phyloP scores from a whole-genome alignment of 2,113 vertebrate genomes.

The Pleuronectes platessa region DNA sequence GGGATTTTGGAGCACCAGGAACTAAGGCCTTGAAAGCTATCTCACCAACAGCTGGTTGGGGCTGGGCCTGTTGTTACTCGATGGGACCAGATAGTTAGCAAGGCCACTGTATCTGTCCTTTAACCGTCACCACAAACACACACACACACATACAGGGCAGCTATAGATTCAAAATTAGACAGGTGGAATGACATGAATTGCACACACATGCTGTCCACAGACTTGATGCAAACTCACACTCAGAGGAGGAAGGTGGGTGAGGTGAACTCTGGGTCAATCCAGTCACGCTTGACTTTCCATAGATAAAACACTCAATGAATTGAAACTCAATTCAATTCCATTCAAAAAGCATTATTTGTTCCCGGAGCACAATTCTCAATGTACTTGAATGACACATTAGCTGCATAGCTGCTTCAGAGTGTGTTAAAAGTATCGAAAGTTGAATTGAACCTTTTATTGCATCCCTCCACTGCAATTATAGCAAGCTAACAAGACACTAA shows the following conservation, averaged over 20 bases:
- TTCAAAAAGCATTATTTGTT: no score
- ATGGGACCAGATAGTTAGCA: constrained; percentile 31
- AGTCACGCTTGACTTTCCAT: neutral
- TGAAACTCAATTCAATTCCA: no score
- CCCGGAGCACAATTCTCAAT: no score
- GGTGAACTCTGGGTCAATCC: neutral
- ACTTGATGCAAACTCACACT: neutral
- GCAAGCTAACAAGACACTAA: neutral
- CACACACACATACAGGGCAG: constrained; percentile 2
- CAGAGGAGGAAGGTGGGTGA: neutral
- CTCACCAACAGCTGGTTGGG: constrained; percentile 64
- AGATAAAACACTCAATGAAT: no score
- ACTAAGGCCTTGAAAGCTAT: constrained; percentile 29
- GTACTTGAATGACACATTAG: no score
- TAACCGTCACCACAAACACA: constrained; percentile 4
- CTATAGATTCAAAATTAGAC: no score
- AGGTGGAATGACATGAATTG: neutral
- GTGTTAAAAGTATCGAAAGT: no score
- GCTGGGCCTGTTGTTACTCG: constrained; percentile 47
- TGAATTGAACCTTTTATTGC: neutral
- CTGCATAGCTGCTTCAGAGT: no score
- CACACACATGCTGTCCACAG: no score
- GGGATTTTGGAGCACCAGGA: constrained; percentile 48
- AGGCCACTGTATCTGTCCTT: constrained; percentile 8
- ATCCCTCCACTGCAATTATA: neutral